Base-by-base conservation (phyloP, 2,113 vertebrate genomes). In the Girardinichthys multiradiatus region DNA sequence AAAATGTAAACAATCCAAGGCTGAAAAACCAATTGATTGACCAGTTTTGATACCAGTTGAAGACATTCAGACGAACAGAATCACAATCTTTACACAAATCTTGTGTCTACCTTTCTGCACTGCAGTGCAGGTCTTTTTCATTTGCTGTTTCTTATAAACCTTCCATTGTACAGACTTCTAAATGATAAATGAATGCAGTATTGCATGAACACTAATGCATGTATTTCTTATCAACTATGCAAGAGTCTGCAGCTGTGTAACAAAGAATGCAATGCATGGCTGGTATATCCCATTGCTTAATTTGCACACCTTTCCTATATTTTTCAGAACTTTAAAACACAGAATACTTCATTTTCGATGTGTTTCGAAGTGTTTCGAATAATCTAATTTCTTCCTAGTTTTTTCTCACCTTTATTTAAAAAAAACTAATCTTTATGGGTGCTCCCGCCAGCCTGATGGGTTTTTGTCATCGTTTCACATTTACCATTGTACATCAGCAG, bases 201-300 rank as follows among this genome's bases (percentile, higher is more conserved):
- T 89, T 94, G 96, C 95, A 95, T 95, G 95, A 88, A 91, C 54
- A 82, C 93, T 84, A 86, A 91, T 88, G 95, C 96, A 97, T 95
- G 97, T n/a, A 24, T 90, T 86, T 86, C 82, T 81, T 70, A 82
- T 90, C 82, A 93, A 95, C 96, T 97, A 95, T 98, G 97, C 97
- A 97, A 96, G 90, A 91, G 77, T 86, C 87, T 72, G 65, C 80
- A 71, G 80, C 87, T 80, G 61, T 79, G 84, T 88, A 70, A 70
- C 72, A 57, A 66, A 77, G 66, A 70, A 39, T 68, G 61, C 85
- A 74, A 73, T 90, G 93, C 93, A 91, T 89, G 91, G 81, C 77
- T 87, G 80, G 63, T 86, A 67, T 85, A 71, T 82, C 65, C 73
- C 85, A 82, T 90, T 77, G 91, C 91, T 95, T 95, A 31, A 83